These are phyloP conservation scores for Polydrusus tereticollis DNA, from an alignment of 2,888 invertebrate genomes.

Conservation along the genomic window DNA sequence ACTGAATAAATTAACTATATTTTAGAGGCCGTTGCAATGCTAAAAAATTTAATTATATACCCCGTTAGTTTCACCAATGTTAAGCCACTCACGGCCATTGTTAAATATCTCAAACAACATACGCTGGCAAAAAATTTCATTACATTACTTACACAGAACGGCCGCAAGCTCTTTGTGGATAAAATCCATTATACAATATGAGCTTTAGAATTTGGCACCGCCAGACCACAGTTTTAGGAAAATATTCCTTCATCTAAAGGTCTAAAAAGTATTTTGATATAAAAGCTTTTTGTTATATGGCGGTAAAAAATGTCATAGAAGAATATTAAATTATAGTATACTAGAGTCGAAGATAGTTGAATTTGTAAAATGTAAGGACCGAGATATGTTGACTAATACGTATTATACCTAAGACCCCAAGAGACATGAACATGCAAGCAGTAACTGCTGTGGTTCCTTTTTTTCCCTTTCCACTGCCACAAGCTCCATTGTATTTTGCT, in stretches of 20 bases:
- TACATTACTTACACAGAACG: constrained; percentile 21
- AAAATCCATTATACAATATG: constrained; percentile 21
- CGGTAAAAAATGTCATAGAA: too few species aligned
- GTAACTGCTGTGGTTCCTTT: too few species aligned
- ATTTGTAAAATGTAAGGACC: too few species aligned
- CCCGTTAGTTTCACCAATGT: neutral
- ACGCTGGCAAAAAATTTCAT: constrained; percentile 18
- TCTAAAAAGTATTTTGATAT: neutral
- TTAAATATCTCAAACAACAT: constrained; percentile 17
- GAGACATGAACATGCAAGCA: too few species aligned
- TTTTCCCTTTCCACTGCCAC: too few species aligned
- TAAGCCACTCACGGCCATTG: constrained; percentile 1
- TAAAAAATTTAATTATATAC: constrained; percentile 15
- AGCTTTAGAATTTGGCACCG: constrained; percentile 6
- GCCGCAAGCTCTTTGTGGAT: constrained; percentile 14
- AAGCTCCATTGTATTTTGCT: too few species aligned
- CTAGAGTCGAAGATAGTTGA: too few species aligned
- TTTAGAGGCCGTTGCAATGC: neutral
- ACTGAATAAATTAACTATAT: neutral
- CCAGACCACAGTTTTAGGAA: neutral
- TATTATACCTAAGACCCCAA: too few species aligned
- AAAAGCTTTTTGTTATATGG: neutral
- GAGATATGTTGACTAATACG: too few species aligned
- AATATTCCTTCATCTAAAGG: neutral
- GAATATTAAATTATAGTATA: too few species aligned